Conservation (phyloP, 2,888 invertebrate genomes). For the Seira musarum region DNA sequence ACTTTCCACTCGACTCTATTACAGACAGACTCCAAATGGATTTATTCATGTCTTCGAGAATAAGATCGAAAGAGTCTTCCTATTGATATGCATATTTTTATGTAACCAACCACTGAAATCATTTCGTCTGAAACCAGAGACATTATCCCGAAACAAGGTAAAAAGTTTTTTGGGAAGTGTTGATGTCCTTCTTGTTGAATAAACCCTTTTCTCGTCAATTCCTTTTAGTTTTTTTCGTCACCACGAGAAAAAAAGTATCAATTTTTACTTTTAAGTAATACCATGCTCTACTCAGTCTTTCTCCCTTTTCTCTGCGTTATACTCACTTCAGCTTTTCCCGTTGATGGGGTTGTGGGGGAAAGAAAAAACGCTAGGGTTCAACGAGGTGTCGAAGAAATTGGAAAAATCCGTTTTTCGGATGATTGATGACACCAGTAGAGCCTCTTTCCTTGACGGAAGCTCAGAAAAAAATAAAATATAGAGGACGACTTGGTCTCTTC, state of each 20-base stretch:
- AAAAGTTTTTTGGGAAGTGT: slow-evolving; percentile 23
- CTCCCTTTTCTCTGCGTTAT: slow-evolving; percentile 2
- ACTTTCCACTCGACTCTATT: slow-evolving; percentile 1
- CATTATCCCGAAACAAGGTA: slow-evolving; percentile 8
- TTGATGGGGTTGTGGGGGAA: slow-evolving; percentile 15
- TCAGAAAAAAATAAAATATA: slow-evolving; percentile 26
- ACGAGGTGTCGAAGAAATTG: slow-evolving; percentile 67
- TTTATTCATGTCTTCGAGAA: slow-evolving; percentile 26
- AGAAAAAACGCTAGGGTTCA: slow-evolving; percentile 61
- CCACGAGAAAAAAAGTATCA: slow-evolving; percentile 26
- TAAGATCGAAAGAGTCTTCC: neutral
- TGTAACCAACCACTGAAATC: slow-evolving; percentile 20
- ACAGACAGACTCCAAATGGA: slow-evolving; percentile 11
- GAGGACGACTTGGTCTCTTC: slow-evolving; percentile 41
- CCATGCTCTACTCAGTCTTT: neutral
- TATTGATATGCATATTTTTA: slow-evolving; percentile 55
- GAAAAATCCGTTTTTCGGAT: slow-evolving; percentile 68
- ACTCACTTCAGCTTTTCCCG: slow-evolving; percentile 30
- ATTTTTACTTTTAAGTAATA: slow-evolving; percentile 19
- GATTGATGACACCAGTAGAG: slow-evolving; percentile 68
- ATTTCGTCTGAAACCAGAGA: slow-evolving; percentile 1
- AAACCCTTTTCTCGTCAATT: slow-evolving; percentile 35
- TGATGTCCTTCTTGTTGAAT: slow-evolving; percentile 51
- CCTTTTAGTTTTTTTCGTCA: slow-evolving; percentile 27
- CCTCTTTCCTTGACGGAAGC: slow-evolving; percentile 59